A percentile compares a stretch with the other conserved stretches of the same genome.
Conservation (phyloP, 2,797 vertebrate genomes). For the Anguilla pacifica region DNA sequence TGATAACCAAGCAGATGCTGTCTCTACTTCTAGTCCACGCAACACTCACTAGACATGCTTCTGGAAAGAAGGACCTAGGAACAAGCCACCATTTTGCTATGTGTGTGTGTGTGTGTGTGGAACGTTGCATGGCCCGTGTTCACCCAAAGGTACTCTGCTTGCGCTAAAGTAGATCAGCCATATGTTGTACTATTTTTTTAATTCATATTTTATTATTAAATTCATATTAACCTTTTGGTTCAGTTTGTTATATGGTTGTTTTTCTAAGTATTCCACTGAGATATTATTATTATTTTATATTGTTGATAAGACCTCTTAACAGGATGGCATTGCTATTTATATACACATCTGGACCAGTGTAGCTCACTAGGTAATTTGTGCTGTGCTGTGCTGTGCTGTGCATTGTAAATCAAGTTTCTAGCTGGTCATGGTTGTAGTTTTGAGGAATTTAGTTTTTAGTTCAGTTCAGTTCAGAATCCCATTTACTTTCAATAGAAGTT, state of each 20-base stretch:
- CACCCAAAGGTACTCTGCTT: background rate
- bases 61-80: background rate
- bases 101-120: background rate
- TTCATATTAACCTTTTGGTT: background rate
- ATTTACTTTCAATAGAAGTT: background rate
- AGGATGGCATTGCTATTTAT: background rate
- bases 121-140: background rate
- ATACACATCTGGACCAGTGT: background rate
- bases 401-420: background rate
- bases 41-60: background rate
- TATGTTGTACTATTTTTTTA: background rate
- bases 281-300: background rate
- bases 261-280: background rate
- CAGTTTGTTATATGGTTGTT: background rate
- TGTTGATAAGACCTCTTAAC: background rate
- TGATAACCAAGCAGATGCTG: constrained; percentile 10
- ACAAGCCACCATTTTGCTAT: background rate
- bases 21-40: background rate
- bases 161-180: background rate
- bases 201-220: background rate
- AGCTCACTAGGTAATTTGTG: background rate
- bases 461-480: background rate
- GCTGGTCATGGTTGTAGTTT: background rate
- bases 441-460: background rate
- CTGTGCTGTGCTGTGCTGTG: background rate